These are phyloP conservation scores for Bergia sp. DNA, from an alignment of 92 coral and sea anemone genomes.

Conservation along the genomic window DNA sequence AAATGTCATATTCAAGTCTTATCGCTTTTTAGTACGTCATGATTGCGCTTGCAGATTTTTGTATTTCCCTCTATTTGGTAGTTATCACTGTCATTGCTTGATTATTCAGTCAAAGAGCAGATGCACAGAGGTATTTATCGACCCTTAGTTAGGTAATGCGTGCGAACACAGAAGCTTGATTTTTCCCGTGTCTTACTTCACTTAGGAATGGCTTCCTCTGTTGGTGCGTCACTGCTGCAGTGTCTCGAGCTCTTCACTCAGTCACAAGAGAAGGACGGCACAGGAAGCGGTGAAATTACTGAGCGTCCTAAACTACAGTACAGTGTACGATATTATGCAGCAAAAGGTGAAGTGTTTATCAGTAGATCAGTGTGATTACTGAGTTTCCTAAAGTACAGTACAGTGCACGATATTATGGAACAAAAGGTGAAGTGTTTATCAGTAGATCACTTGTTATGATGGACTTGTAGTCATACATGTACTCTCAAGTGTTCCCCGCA, in stretches of 20 bases:
- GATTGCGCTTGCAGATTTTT: too few relatives aligned
- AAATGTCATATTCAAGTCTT: too few relatives aligned
- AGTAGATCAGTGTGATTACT: slow-evolving; percentile 61
- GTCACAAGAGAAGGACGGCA: slow-evolving; percentile 46
- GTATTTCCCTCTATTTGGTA: not conserved
- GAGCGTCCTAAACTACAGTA: slow-evolving; percentile 65
- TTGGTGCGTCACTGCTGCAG: slow-evolving; percentile 75
- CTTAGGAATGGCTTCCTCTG: slow-evolving; percentile 83
- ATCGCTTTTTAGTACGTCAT: too few relatives aligned
- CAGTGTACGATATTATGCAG: slow-evolving; percentile 70
- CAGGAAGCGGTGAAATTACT: slow-evolving; percentile 81
- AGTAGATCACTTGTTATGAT: not conserved
- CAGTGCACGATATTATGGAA: slow-evolving; percentile 70
- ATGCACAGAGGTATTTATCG: too few relatives aligned
- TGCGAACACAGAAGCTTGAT: too few relatives aligned
- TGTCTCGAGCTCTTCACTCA: slow-evolving; percentile 36
- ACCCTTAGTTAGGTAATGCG: too few relatives aligned
- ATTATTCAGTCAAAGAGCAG: not conserved
- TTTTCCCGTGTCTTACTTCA: not conserved
- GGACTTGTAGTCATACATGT: not conserved
- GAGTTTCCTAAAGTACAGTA: slow-evolving; percentile 64
- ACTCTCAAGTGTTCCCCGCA: not conserved
- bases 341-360: slow-evolving; percentile 59
- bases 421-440: slow-evolving; percentile 59
- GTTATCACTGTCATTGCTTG: not conserved